Conservation (phyloP, 1,140 invertebrate genomes). For the Teleogryllus occipitalis region DNA sequence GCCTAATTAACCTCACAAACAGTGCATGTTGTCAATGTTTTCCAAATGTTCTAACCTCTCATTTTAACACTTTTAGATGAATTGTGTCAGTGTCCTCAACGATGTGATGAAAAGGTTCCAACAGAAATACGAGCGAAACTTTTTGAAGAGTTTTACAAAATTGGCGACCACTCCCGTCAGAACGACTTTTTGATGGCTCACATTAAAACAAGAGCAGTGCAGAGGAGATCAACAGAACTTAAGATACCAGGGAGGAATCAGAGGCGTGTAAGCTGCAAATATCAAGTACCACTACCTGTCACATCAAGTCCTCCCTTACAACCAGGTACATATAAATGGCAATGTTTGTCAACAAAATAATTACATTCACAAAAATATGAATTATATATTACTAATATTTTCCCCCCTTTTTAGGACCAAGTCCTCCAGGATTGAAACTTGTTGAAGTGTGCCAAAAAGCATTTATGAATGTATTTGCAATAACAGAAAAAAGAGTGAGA, state of each 20-base stretch:
- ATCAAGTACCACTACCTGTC: constrained; percentile 34
- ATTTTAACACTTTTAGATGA: constrained; percentile 32
- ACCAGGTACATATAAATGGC: background rate
- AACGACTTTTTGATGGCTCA: constrained; percentile 39
- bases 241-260: constrained; percentile 32
- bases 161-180: constrained; percentile 38
- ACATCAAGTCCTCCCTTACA: background rate
- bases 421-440: constrained; percentile 27
- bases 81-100: constrained; percentile 45
- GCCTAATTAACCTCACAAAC: background rate
- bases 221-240: constrained; percentile 21
- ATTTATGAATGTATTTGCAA: constrained; percentile 43
- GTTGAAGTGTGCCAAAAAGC: constrained; percentile 46
- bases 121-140: constrained; percentile 35
- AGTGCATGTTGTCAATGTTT: background rate
- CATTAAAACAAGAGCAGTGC: constrained; percentile 35
- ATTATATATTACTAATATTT: background rate
- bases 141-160: constrained; percentile 40
- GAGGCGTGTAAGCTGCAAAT: constrained; percentile 42
- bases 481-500: constrained; percentile 43
- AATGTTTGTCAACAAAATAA: constrained; percentile 16
- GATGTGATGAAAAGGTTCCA: constrained; percentile 41
- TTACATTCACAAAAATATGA: background rate
- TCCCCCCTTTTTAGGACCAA: constrained; percentile 23
- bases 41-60: background rate